phyloP scores from a whole-genome alignment of 2,113 vertebrate genomes.

The Cinclus cinclus region DNA sequence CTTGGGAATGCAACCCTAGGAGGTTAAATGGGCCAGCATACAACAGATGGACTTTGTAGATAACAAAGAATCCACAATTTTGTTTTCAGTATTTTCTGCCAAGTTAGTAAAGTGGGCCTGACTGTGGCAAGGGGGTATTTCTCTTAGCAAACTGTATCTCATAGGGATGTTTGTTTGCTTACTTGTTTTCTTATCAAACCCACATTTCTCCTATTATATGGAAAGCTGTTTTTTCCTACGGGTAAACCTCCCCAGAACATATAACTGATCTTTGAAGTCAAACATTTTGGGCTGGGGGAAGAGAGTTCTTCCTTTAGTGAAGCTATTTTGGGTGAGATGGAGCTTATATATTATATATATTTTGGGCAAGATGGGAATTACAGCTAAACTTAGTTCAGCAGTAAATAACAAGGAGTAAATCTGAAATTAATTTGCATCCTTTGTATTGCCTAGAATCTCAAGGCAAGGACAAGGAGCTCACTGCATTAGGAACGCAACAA shows the following conservation, averaged over 20 bases:
- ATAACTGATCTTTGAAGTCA: conserved; percentile 15
- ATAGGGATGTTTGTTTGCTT: conserved; percentile 26
- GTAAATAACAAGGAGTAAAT: not conserved
- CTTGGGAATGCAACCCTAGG: conserved; percentile 23
- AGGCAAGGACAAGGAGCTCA: not conserved
- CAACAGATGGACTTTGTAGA: conserved; percentile 34
- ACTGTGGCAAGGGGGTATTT: not conserved
- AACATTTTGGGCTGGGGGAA: not conserved
- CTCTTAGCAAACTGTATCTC: not conserved
- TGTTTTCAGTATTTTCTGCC: conserved; percentile 50
- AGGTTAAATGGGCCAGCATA: conserved; percentile 15
- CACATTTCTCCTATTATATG: conserved; percentile 9
- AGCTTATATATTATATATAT: not conserved
- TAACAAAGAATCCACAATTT: conserved; percentile 22
- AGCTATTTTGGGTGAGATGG: not conserved
- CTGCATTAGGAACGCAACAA: not conserved
- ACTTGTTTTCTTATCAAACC: not conserved
- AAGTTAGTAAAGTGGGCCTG: conserved; percentile 16
- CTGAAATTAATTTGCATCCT: not conserved
- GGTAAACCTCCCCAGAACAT: not conserved
- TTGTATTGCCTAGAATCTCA: not conserved
- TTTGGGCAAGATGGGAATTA: not conserved
- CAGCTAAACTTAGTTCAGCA: not conserved
- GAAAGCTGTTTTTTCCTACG: conserved; percentile 18
- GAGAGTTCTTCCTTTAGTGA: not conserved